phyloP scores from a whole-genome alignment of 2,888 invertebrate genomes.

The Agelastica alni region DNA sequence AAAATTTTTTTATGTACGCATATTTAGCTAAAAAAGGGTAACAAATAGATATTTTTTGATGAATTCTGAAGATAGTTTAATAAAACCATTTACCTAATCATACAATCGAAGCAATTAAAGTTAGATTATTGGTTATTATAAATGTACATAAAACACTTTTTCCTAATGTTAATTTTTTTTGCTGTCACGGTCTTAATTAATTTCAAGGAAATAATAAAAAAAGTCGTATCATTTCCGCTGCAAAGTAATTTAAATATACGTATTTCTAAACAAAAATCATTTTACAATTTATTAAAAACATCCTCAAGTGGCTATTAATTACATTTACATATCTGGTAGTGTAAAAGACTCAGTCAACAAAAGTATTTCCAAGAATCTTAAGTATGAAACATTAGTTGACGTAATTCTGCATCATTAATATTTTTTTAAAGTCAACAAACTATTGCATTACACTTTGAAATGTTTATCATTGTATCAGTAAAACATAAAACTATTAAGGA shows the following conservation, averaged over 20 bases:
- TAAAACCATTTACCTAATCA: too few relatives aligned
- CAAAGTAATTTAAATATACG: not conserved
- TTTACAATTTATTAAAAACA: slow-evolving; percentile 21
- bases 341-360: slow-evolving; percentile 15
- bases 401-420: slow-evolving; percentile 22
- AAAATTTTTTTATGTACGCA: too few relatives aligned
- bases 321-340: slow-evolving; percentile 12
- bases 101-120: too few relatives aligned
- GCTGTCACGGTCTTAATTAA: not conserved
- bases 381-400: slow-evolving; percentile 16
- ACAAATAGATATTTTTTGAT: too few relatives aligned
- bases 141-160: too few relatives aligned
- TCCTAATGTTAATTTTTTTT: too few relatives aligned
- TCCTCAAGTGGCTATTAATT: slow-evolving; percentile 16
- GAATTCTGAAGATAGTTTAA: too few relatives aligned
- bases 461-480: slow-evolving; percentile 13
- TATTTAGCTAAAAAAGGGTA: too few relatives aligned
- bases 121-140: too few relatives aligned
- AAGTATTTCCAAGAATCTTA: slow-evolving; percentile 19
- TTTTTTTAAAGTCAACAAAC: slow-evolving; percentile 20
- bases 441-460: slow-evolving; percentile 19
- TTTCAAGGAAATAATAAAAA: not conserved
- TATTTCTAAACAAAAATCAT: slow-evolving; percentile 17
- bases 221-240: slow-evolving; percentile 5
- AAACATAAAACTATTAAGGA: too few relatives aligned